phyloP scores from a whole-genome alignment of 2,888 invertebrate species.

The Diabrotica balteata region DNA sequence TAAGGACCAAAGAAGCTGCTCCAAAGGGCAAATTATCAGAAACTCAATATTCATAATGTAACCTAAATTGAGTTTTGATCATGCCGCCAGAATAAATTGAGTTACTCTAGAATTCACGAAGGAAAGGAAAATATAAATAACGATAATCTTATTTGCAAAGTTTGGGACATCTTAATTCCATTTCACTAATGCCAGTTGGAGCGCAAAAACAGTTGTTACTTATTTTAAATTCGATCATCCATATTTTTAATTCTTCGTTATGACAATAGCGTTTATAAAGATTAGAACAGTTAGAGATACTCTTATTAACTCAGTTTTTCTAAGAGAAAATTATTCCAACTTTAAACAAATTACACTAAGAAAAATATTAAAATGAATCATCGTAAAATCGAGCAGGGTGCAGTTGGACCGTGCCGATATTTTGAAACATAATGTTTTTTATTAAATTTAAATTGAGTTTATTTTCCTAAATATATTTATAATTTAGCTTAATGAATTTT shows the following conservation, averaged over 20 bases:
- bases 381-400: no score
- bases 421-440: no score
- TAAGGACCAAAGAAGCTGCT: constrained; percentile 13
- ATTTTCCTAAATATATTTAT: no score
- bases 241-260: background rate
- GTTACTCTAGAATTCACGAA: constrained; percentile 29
- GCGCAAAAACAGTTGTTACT: constrained; percentile 28
- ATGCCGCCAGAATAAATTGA: constrained; percentile 31
- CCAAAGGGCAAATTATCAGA: constrained; percentile 25
- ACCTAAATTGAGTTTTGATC: constrained; percentile 34
- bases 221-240: constrained; percentile 19
- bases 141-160: constrained; percentile 31
- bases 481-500: no score
- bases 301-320: no score
- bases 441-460: no score
- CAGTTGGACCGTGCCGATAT: no score
- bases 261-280: no score
- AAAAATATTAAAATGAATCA: no score
- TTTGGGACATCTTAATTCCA: constrained; percentile 29
- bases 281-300: no score
- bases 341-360: no score
- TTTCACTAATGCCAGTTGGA: constrained; percentile 15
- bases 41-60: constrained; percentile 33
- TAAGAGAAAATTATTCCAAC: no score
- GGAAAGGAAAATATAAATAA: constrained; percentile 33